Base-by-base conservation (phyloP, 2,888 invertebrate species). In the Aplocera efformata region DNA sequence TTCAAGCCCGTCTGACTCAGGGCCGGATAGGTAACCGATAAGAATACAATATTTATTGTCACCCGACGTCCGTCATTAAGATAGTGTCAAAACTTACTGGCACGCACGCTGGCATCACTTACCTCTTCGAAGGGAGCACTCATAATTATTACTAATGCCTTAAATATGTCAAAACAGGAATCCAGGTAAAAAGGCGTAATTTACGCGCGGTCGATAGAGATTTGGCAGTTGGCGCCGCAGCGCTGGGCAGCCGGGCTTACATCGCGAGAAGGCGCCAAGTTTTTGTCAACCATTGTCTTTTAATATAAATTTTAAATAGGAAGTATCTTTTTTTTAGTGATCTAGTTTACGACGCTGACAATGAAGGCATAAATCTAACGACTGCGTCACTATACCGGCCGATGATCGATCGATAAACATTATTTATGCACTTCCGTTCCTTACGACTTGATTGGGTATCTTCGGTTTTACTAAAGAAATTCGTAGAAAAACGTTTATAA, bases 121-220 rank as follows among this genome's bases (percentile, higher is more conserved):
- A 81, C 79, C 60, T 70, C 67, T 64, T 63, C 67, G 66, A 67
- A 60, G 66, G 69, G 69, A 78, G 80, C 82, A 84, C 83, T 88
- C 88, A 88, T 88, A 88, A 88, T 88, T 88, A 86, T 88, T 88
- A 88, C 85, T 85, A 88, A 88, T 88, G 81, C 86, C 84, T 88
- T 88, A 85, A 86, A 86, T 88, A 86, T 88, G 88, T 88, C 88
- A 88, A 88, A 88, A 88, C 88, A 88, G 85, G 85, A 83, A 86
- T 85, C 84, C 86, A 88, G 88, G 88, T 88, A 88, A 86, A 86
- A 86, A 86, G 84, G 81, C 82, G 84, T 86, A 85, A 88, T 88
- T 86, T 88, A 88, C 86, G 86, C 84, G 81, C 79, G 83, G 67
- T 72, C 79, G 88, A 88, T 86, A 86, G 79, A 84, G 85, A 83